Evolutionary conservation across 2,797 vertebrate genomes (phyloP).

Genomic region (Lagodon rhomboides): DNA sequence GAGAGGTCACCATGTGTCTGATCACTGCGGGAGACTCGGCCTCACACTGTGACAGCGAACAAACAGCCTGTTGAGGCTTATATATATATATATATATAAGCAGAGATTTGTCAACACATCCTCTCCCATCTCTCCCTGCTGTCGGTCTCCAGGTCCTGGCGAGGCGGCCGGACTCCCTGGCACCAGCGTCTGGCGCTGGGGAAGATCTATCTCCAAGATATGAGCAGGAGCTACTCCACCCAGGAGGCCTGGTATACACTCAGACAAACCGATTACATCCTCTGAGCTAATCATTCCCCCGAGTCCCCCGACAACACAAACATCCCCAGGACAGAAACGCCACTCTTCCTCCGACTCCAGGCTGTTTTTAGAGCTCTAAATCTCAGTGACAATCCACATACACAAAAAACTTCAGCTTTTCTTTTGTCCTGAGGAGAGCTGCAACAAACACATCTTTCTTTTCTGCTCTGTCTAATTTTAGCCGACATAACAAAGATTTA

Average conservation of each 20-base stretch:
- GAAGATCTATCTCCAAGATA: constrained; percentile 89
- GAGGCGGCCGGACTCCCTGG: constrained; percentile 89
- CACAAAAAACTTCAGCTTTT: not conserved
- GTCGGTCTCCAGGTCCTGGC: constrained; percentile 65
- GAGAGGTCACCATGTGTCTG: constrained; percentile 69
- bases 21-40: constrained; percentile 4
- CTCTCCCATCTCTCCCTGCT: constrained; percentile 72
- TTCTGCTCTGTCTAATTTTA: too few relatives aligned
- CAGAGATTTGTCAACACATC: constrained; percentile 85
- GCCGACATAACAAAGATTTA: not conserved
- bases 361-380: constrained; percentile 42
- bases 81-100: too few relatives aligned
- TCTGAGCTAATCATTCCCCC: constrained; percentile 56
- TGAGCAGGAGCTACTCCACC: constrained; percentile 85
- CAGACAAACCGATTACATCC: constrained; percentile 66
- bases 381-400: not conserved
- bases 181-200: constrained; percentile 88
- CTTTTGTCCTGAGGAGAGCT: not conserved
- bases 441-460: not conserved
- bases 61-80: constrained; percentile 56
- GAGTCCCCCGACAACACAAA: constrained; percentile 62
- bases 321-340: constrained; percentile 63
- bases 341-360: constrained; percentile 37
- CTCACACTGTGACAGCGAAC: constrained; percentile 76
- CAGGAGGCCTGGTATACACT: constrained; percentile 61